These are phyloP conservation scores for Acipenser ruthenus DNA, from an alignment of 2,797 vertebrate species.

Conservation along the genomic window DNA sequence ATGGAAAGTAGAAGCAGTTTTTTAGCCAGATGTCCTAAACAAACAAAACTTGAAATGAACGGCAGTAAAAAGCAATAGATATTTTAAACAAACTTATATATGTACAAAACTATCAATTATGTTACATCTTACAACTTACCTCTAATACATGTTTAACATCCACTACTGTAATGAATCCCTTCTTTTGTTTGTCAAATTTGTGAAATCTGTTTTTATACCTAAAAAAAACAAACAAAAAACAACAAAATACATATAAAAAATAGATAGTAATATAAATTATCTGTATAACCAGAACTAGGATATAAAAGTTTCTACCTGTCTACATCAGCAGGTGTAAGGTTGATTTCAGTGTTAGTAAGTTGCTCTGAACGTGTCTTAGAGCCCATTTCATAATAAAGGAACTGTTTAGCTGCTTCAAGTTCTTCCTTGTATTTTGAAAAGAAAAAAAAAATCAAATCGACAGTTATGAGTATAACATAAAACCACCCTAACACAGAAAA, in stretches of 20 bases:
- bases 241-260: neutral
- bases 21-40: too few species aligned
- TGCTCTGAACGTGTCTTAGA: conserved; percentile 90
- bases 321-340: conserved; percentile 70
- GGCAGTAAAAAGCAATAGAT: too few species aligned
- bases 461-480: neutral
- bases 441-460: conserved; percentile 14
- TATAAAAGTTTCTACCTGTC: conserved; percentile 61
- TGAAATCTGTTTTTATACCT: conserved; percentile 93
- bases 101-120: too few species aligned
- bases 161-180: conserved; percentile 90
- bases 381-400: conserved; percentile 92
- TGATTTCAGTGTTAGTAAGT: conserved; percentile 81
- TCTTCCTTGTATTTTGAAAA: conserved; percentile 59
- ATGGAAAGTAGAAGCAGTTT: too few species aligned
- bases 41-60: too few species aligned
- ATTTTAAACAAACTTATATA: too few species aligned
- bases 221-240: conserved; percentile 15
- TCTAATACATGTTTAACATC: conserved; percentile 87
- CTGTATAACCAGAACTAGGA: neutral
- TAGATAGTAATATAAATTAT: conserved; percentile 2
- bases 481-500: neutral
- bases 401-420: conserved; percentile 72
- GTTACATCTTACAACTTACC: conserved; percentile 45
- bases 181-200: conserved; percentile 89